These are phyloP conservation scores for Melanerpes formicivorus DNA, from an alignment of 2,113 vertebrate species.

Conservation along the genomic window DNA sequence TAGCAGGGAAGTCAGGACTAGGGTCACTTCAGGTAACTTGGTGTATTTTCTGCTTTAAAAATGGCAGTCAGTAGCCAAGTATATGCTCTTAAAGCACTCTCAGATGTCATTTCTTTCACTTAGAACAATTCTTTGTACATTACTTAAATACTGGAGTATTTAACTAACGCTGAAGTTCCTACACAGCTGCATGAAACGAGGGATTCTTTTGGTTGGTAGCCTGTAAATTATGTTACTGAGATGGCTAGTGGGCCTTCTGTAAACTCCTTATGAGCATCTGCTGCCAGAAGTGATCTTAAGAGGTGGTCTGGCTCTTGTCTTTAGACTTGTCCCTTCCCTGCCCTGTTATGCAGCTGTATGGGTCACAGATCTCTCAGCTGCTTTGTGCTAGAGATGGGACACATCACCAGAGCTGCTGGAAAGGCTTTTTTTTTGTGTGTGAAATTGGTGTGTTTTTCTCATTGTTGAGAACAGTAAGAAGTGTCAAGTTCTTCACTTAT, in stretches of 20 bases:
- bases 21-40: not conserved
- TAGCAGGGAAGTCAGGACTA: not conserved
- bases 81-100: not conserved
- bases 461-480: not conserved
- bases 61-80: not conserved
- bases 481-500: not conserved
- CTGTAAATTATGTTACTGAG: not conserved
- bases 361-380: not conserved
- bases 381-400: not conserved
- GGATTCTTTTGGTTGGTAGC: slow-evolving; percentile 1
- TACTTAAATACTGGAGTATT: not conserved
- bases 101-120: not conserved
- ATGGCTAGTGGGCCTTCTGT: not conserved
- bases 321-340: not conserved
- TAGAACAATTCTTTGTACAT: not conserved
- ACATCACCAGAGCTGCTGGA: not conserved
- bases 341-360: not conserved
- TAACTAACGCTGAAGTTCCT: not conserved
- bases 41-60: slow-evolving; percentile 19
- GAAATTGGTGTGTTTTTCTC: not conserved
- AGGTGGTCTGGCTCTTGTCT: slow-evolving; percentile 11
- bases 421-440: not conserved
- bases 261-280: not conserved
- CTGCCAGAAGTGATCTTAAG: not conserved
- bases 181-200: not conserved